Conservation (phyloP, 2,113 vertebrate genomes). For the Engystomops pustulosus region DNA sequence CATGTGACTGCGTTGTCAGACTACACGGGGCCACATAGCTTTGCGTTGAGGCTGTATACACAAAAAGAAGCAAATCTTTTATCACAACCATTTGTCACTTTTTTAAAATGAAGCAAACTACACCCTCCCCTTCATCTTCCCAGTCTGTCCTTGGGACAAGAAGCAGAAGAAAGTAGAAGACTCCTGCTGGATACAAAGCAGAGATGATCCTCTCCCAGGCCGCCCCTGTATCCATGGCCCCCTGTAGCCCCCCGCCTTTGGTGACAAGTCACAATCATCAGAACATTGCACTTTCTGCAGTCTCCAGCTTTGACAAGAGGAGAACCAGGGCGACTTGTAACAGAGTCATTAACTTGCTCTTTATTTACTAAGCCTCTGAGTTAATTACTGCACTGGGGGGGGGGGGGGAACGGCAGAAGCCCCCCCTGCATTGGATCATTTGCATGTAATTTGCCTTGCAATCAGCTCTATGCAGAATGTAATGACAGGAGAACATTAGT, state of each 20-base stretch:
- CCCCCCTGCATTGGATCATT: conserved; percentile 51
- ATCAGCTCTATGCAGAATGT: conserved; percentile 46
- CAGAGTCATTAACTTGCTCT: conserved; percentile 51
- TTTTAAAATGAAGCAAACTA: too few relatives aligned
- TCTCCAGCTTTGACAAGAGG: conserved; percentile 31
- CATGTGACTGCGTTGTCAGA: too few relatives aligned
- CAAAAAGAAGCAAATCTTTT: too few relatives aligned
- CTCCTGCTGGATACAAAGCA: too few relatives aligned
- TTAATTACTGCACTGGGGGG: conserved; percentile 45
- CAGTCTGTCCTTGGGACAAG: neutral
- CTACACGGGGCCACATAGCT: neutral
- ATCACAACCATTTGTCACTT: neutral
- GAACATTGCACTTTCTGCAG: conserved; percentile 24
- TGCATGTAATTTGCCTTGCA: conserved; percentile 54
- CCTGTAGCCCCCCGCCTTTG: too few relatives aligned
- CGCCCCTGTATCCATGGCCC: too few relatives aligned
- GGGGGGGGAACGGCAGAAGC: conserved; percentile 24
- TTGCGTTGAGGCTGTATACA: too few relatives aligned
- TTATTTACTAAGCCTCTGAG: conserved; percentile 44
- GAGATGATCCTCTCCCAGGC: too few relatives aligned
- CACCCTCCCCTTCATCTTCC: too few relatives aligned
- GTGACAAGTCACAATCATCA: neutral
- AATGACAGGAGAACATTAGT: conserved; percentile 48
- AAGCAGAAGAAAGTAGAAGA: neutral
- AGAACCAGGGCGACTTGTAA: conserved; percentile 51